A percentile compares a stretch with the other conserved stretches of the same genome.
Evolutionary conservation across 2,888 invertebrate genomes (phyloP).

Genomic region (Omphaloscelis lunosa): DNA sequence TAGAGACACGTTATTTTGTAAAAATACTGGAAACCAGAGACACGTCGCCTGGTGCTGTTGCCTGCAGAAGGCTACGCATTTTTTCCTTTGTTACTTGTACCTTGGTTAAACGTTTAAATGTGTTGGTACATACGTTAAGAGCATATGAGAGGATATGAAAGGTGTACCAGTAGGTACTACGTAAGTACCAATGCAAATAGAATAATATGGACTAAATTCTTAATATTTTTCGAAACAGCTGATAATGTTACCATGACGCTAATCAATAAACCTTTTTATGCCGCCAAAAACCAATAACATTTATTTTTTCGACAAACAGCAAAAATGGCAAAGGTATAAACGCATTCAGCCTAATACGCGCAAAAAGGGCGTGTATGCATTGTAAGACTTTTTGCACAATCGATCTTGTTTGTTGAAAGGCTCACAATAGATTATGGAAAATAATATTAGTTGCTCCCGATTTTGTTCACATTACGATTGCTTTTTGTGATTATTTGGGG

Average conservation of each 20-base stretch:
- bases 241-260: not conserved
- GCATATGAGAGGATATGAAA: not conserved
- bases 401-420: constrained; percentile 48
- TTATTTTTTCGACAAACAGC: constrained; percentile 24
- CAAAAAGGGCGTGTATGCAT: constrained; percentile 46
- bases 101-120: no score
- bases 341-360: constrained; percentile 31
- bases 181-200: not conserved
- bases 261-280: constrained; percentile 11
- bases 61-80: no score
- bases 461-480: constrained; percentile 22
- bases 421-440: constrained; percentile 54
- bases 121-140: not conserved
- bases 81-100: no score
- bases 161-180: not conserved
- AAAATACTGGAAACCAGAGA: no score
- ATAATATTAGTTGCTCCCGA: constrained; percentile 46
- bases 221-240: not conserved
- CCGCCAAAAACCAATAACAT: constrained; percentile 12
- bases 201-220: not conserved
- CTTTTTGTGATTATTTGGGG: constrained; percentile 6
- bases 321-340: constrained; percentile 34
- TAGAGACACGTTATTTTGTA: no score
- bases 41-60: no score
- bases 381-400: constrained; percentile 47